Base-by-base conservation (phyloP, 1,140 invertebrate genomes). In the Magallana ariakensis region DNA sequence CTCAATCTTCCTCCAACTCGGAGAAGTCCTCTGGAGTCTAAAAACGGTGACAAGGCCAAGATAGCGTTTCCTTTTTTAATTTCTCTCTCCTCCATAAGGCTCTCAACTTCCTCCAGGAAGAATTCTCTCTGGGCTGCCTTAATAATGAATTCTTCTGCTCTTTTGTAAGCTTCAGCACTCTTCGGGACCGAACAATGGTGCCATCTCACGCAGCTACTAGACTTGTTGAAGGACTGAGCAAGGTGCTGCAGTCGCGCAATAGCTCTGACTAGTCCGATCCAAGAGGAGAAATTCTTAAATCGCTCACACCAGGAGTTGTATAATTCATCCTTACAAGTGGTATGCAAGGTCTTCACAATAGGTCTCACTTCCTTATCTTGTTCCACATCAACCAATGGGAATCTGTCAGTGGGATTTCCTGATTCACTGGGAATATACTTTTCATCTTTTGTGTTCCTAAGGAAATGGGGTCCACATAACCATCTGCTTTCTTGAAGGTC, bases 1-100 rank as follows among this genome's bases (percentile, higher is more conserved):
- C 22, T 13, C 0, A 91, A 56, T 26, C 91, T 56, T 33, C 91
- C 91, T n/a, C 90, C 90, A 82, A 92, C 85, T 55, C 66, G 13
- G 5, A 89, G 33, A n/a, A 89, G 8, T 13, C 85, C 85, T 57
- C 66, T 19, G 19, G n/a, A 7, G 53, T 89, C 81, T 13, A 89
- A 70, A 15, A 80, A 11, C n/a, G 85, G 83, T 54, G 13, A 13
- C 0, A 89, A 46, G n/a, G 16, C 7, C 5, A 84, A 16, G 7
- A 87, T 55, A 19, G 62, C 19, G 16, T 66, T 80, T 15, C 46
- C 22, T 56, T 46, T 84, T 1, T 62, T 53, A 5, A 84, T n/a
- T 7, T 19, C 7, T 46, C 75, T 80, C 5, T 53, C 60, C 46
- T 7, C 26, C 16, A 16, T 54, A n/a, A 87, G 54, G 13, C 53